A percentile compares a stretch with the other conserved stretches of the same genome.
phyloP scores from a whole-genome alignment of 2,113 vertebrate species.

The Vimba vimba region DNA sequence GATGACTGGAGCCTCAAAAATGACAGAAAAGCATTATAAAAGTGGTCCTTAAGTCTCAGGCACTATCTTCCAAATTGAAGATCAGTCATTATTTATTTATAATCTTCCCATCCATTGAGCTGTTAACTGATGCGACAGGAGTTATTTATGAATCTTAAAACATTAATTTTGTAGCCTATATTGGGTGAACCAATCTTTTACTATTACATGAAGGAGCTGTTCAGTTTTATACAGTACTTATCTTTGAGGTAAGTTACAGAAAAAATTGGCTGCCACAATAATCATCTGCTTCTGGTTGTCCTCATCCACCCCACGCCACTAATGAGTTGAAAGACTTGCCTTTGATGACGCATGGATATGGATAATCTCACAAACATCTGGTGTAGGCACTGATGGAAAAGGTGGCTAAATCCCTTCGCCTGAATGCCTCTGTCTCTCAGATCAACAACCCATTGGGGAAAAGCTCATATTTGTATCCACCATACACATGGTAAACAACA shows the following conservation, averaged over 20 bases:
- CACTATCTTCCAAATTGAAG: not conserved
- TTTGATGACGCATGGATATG: slow-evolving; percentile 16
- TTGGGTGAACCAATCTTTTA: not conserved
- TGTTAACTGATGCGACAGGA: not conserved
- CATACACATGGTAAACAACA: slow-evolving; percentile 1
- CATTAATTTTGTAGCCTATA: too few relatives aligned
- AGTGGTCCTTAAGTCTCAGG: not conserved
- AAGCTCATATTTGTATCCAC: slow-evolving; percentile 1
- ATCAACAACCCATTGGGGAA: slow-evolving; percentile 41
- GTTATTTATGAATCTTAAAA: too few relatives aligned
- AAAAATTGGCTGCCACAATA: not conserved
- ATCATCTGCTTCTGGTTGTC: not conserved
- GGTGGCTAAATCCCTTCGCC: slow-evolving; percentile 38
- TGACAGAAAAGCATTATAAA: not conserved
- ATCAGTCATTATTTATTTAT: not conserved
- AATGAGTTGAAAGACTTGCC: slow-evolving; percentile 3
- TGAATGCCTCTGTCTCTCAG: not conserved
- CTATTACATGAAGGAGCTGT: not conserved
- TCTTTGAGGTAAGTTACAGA: not conserved
- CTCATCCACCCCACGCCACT: not conserved
- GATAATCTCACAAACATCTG: slow-evolving; percentile 58
- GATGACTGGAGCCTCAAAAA: not conserved
- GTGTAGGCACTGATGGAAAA: slow-evolving; percentile 23
- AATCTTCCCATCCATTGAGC: not conserved
- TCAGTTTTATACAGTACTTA: not conserved